Evolutionary conservation across 2,888 invertebrate genomes (phyloP), one percentile per base, ranked within the genome.

Genomic region (Melolontha melolontha): DNA sequence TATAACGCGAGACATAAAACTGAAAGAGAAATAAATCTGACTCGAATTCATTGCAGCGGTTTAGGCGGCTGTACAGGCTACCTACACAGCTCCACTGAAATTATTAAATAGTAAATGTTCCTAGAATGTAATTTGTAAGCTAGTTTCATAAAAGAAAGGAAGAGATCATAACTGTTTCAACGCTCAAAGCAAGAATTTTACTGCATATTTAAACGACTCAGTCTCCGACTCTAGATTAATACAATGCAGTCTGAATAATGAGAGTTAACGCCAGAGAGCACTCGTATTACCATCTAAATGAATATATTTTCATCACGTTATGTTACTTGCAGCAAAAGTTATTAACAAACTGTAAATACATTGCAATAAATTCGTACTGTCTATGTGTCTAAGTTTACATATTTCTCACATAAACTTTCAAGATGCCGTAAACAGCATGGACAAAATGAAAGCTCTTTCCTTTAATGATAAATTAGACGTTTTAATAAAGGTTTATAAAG

Each of bases 41-140:
- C 14, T 10, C 27, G 44, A 27, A 12, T 12, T 22, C 57, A 57
- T 14, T 5, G 5, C 44, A 34, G 34, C 10, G 34, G 34, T 10
- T 34, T 34, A 34, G 34, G 2, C 34, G 34, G 1, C 34, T 34
- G 4, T 6, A 34, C 34, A 6, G 34, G 10, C 34, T 10, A 34
- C 34, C 34, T 34, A 34, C 34, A 34, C 10, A 6, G 34, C 10
- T 10, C 8, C 34, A 34, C 11, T 10, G 29, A 44, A 44, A 44
- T 57, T 44, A 12, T 59, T 44, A 29, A 59, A 59, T 59, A 44
- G 7, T 22, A 44, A 42, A 42, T 14, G 44, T 40, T 16, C 44
- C 12, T 44, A 17, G 42, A 29, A 27, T 14, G 16, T 5, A 59
- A 59, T 54, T 54, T 59, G 27, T 11, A 29, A 59, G 29, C 8